Evolutionary conservation across 2,797 vertebrate genomes (phyloP), one percentile per base, ranked within the genome.

Genomic region (Melanotaenia nigrans): DNA sequence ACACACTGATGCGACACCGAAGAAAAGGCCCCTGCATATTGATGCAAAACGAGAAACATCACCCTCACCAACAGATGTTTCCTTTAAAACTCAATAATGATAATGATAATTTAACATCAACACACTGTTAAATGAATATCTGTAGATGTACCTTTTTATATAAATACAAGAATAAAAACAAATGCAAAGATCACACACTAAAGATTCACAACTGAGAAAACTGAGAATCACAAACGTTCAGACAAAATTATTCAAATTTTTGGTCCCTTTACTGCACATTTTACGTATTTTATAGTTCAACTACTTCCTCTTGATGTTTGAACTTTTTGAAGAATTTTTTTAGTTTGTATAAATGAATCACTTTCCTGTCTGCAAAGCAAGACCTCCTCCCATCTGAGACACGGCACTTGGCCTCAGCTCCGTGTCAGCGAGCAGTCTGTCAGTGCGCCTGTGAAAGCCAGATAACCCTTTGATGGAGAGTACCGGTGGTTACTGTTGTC

Each of bases 381-480:
- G 75, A 77, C 75, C 80, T 87, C 78, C 62, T 65, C 66, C 79
- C 86, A 84, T 89, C 88, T 85, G 87, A 88, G 83, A 85, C 79
- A 67, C 76, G 85, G 90, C 83, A 78, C 84, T 89, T 68, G 85
- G 84, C 87, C 87, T 88, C 83, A 90, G 85, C 89, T 90, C 87
- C 72, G 58, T 90, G 87, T 89, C 88, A 90, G 82, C 70, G 82
- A 90, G 90, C 86, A 75, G 90, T 91, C 93, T 89, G 86, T 92
- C 92, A 88, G 81, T 54, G 87, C 33, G 86, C 84, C 93, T 94
- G 92, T 89, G 92, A 91, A 91, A 91, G 89, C 87, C 88, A 90
- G 93, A 94, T 94, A 93, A 94, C 91, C 89, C 93, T 94, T 93
- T 94, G 92, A 93, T 93, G 92, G 91, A 92, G 92, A 92, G 88